Percentiles rank a stretch among this genome's conserved stretches.
Conservation (phyloP, 2,888 invertebrate genomes). For the Conomelus anceps region DNA sequence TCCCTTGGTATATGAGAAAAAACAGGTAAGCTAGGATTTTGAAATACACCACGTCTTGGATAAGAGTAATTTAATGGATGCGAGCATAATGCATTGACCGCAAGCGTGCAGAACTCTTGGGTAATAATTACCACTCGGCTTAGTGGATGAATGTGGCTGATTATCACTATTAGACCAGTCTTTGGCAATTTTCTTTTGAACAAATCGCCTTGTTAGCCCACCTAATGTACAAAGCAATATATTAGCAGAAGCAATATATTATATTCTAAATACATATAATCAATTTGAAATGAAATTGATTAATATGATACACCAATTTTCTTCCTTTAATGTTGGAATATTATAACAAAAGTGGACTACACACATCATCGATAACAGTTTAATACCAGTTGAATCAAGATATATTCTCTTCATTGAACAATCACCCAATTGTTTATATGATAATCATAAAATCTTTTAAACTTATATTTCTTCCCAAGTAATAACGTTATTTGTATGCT, state of each 20-base stretch:
- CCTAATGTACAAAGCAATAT: neutral
- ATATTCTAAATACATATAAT: constrained; percentile 8
- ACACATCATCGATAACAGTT: too few species aligned
- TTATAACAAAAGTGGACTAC: too few species aligned
- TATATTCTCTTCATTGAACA: too few species aligned
- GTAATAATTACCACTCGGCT: neutral
- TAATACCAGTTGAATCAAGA: too few species aligned
- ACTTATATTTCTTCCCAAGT: too few species aligned
- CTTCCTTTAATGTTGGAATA: too few species aligned
- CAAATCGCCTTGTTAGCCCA: neutral
- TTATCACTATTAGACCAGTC: neutral
- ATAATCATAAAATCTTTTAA: too few species aligned
- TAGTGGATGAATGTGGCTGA: neutral
- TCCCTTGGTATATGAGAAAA: too few species aligned
- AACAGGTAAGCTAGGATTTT: neutral
- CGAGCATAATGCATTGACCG: neutral
- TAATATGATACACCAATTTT: too few species aligned
- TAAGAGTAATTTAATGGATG: neutral
- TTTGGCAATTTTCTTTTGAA: neutral
- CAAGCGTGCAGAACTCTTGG: neutral
- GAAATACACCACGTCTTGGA: neutral
- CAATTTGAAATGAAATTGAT: too few species aligned
- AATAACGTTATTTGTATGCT: too few species aligned
- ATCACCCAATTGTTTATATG: too few species aligned
- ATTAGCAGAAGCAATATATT: constrained; percentile 7